A percentile compares a stretch with the other conserved stretches of the same genome.
Conservation (phyloP, 2,113 vertebrate genomes). For the Merops nubicus region DNA sequence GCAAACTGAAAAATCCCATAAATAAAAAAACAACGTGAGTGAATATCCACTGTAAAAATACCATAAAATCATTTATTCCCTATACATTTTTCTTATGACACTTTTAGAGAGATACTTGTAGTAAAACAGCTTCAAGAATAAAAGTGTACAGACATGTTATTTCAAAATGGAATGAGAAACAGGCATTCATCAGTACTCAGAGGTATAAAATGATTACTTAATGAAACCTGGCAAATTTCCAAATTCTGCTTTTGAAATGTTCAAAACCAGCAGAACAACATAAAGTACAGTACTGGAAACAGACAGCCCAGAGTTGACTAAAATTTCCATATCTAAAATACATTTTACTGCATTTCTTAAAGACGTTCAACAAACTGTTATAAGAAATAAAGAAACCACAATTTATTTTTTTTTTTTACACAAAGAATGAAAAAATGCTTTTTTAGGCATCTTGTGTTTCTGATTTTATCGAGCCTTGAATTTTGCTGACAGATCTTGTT, state of each 20-base stretch:
- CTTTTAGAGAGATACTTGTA: neutral
- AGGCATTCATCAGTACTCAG: neutral
- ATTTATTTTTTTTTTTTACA: neutral
- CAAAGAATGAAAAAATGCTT: neutral
- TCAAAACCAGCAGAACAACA: neutral
- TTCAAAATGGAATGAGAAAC: constrained; percentile 36
- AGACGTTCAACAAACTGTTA: neutral
- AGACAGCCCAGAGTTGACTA: neutral
- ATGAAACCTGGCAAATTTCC: neutral
- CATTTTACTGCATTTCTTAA: neutral
- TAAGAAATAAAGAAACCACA: neutral
- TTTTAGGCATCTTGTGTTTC: neutral
- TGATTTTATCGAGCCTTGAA: neutral
- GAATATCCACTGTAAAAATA: neutral
- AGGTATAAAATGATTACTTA: constrained; percentile 1
- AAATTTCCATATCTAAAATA: neutral
- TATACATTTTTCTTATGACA: constrained; percentile 11
- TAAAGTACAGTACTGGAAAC: neutral
- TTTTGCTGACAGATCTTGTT: neutral
- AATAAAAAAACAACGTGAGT: too few species aligned
- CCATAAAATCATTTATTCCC: neutral
- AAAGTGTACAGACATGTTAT: neutral
- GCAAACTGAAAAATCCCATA: too few species aligned
- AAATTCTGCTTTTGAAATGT: neutral
- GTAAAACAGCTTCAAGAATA: constrained; percentile 8